These are phyloP conservation scores for Glaucidium brasilianum DNA, from an alignment of 2,113 vertebrate species.

Conservation along the genomic window DNA sequence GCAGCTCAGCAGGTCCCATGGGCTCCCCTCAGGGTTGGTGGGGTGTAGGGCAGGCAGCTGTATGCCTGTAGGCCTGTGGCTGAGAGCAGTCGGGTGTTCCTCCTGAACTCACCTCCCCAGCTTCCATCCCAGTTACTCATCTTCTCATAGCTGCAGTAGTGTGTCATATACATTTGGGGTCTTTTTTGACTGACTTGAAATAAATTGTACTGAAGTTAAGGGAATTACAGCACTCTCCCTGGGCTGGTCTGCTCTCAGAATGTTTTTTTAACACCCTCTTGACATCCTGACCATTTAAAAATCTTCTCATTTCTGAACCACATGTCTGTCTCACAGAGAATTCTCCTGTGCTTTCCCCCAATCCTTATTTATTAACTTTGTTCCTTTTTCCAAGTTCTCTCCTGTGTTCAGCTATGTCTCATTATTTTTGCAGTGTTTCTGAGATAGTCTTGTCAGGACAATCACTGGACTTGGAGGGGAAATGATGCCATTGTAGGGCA, in stretches of 20 bases:
- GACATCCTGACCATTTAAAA: constrained; percentile 25
- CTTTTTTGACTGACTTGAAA: constrained; percentile 38
- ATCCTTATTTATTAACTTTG: constrained; percentile 6
- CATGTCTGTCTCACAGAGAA: not conserved
- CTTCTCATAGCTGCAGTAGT: constrained; percentile 2
- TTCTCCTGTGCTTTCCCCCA: not conserved
- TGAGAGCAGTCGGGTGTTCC: not conserved
- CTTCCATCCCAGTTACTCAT: not conserved
- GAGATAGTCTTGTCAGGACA: not conserved
- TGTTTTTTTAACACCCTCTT: not conserved
- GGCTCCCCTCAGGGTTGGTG: not conserved
- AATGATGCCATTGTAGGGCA: not conserved
- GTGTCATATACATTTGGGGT: constrained; percentile 21
- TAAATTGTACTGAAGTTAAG: constrained; percentile 58
- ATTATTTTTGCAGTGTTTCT: not conserved
- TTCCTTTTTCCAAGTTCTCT: not conserved
- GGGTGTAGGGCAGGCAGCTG: not conserved
- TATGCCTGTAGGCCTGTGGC: not conserved
- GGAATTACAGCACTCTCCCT: not conserved
- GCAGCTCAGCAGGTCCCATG: not conserved
- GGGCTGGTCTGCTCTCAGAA: not conserved
- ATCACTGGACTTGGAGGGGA: not conserved
- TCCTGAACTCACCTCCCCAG: not conserved
- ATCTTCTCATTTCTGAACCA: not conserved
- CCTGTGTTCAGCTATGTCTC: not conserved